phyloP scores from a whole-genome alignment of 1,140 invertebrate genomes.

The Bursaphelenchus mucronatus region DNA sequence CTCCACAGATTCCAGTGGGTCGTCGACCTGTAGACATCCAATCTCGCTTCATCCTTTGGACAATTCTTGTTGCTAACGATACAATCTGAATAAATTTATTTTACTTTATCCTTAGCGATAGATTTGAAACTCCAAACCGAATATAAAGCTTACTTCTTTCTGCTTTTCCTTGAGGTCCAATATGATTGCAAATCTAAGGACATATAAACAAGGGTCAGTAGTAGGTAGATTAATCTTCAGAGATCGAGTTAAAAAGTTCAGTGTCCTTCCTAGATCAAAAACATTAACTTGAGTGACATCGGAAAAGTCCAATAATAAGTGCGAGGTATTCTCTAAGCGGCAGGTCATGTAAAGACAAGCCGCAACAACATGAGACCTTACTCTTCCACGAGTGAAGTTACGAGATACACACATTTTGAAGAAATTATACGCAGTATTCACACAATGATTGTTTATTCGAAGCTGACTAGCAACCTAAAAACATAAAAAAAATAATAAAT shows the following conservation, averaged over 20 bases:
- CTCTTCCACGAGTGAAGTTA: conserved; percentile 82
- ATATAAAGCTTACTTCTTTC: conserved; percentile 45
- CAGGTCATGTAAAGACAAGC: conserved; percentile 97
- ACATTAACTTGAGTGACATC: conserved; percentile 83
- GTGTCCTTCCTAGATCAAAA: conserved; percentile 86
- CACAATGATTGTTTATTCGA: conserved; percentile 77
- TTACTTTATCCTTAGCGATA: not conserved
- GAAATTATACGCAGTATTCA: conserved; percentile 88
- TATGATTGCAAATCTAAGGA: conserved; percentile 85
- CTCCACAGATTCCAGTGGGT: conserved; percentile 91
- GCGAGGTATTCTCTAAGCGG: conserved; percentile 82
- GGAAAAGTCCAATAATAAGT: conserved; percentile 96
- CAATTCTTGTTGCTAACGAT: conserved; percentile 85
- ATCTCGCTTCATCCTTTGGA: conserved; percentile 95
- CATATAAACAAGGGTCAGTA: conserved; percentile 85
- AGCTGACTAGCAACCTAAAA: conserved; percentile 54
- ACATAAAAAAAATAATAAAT: conserved; percentile 18
- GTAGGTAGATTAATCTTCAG: conserved; percentile 87
- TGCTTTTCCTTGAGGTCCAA: conserved; percentile 74
- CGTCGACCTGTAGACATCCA: conserved; percentile 89
- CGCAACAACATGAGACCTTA: conserved; percentile 83
- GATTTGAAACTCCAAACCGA: conserved; percentile 9
- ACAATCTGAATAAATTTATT: conserved; percentile 86
- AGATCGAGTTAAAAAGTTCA: conserved; percentile 78
- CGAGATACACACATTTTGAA: conserved; percentile 88